Conservation (phyloP, 2,113 vertebrate species). For the Myxocyprinus asiaticus region DNA sequence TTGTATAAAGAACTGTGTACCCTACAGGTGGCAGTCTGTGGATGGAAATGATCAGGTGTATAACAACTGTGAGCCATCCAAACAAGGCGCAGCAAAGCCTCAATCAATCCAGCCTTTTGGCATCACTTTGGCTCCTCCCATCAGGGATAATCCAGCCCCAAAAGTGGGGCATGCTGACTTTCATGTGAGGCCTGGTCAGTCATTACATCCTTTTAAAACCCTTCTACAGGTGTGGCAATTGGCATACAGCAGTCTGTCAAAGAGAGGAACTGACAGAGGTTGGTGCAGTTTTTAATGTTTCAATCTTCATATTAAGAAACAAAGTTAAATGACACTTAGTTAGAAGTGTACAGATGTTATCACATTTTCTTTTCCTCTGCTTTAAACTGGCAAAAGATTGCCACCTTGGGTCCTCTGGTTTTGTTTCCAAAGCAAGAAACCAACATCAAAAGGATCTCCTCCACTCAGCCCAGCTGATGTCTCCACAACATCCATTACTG, state of each 20-base stretch:
- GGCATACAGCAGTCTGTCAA: slow-evolving; percentile 26
- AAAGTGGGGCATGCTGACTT: not conserved
- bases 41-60: slow-evolving; percentile 67
- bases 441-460: not conserved
- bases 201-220: not conserved
- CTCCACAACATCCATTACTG: not conserved
- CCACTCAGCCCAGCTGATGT: slow-evolving; percentile 10
- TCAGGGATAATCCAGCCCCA: not conserved
- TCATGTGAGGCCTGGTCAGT: slow-evolving; percentile 28
- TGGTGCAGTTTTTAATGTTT: not conserved
- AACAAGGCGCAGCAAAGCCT: not conserved
- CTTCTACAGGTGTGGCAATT: not conserved
- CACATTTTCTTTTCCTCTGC: not conserved
- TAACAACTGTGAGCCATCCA: slow-evolving; percentile 55
- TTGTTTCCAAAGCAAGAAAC: slow-evolving; percentile 19
- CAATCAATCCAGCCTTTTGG: not conserved
- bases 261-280: slow-evolving; percentile 45
- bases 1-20: not conserved
- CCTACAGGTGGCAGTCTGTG: slow-evolving; percentile 66
- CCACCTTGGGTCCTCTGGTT: slow-evolving; percentile 62
- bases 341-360: not conserved
- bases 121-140: not conserved
- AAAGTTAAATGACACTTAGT: not conserved
- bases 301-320: not conserved
- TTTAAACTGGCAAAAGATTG: slow-evolving; percentile 42